Conservation (phyloP, 2,888 invertebrate species). For the Acanthosepion esculentum region DNA sequence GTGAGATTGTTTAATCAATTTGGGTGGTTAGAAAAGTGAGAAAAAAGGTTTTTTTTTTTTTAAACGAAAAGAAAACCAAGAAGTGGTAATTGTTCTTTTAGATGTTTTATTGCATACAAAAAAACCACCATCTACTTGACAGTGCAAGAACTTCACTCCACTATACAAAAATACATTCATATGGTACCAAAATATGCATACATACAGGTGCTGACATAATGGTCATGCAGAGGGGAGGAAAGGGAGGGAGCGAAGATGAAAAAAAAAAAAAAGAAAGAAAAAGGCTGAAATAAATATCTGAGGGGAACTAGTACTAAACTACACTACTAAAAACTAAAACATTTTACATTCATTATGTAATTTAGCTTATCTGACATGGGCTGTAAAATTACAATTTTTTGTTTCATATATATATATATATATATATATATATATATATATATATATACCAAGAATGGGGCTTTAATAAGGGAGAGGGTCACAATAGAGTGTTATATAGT, state of each 20-base stretch:
- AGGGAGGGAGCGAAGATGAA: neutral
- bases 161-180: slow-evolving; percentile 46
- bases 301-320: slow-evolving; percentile 35
- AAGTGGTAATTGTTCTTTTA: slow-evolving; percentile 36
- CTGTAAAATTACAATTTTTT: slow-evolving; percentile 40
- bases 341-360: neutral
- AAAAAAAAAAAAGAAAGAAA: neutral
- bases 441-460: no score
- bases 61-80: slow-evolving; percentile 13
- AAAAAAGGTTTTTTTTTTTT: neutral
- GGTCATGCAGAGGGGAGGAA: slow-evolving; percentile 36
- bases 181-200: slow-evolving; percentile 46
- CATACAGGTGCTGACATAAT: slow-evolving; percentile 42
- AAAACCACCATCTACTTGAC: slow-evolving; percentile 46
- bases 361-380: slow-evolving; percentile 1
- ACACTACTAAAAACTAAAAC: neutral
- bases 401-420: no score
- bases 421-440: no score
- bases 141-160: slow-evolving; percentile 42
- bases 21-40: neutral
- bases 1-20: slow-evolving; percentile 9
- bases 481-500: neutral
- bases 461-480: neutral
- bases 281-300: neutral
- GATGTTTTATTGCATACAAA: slow-evolving; percentile 44